Conservation (phyloP, 2,888 invertebrate species). For the Nowickia ferox region DNA sequence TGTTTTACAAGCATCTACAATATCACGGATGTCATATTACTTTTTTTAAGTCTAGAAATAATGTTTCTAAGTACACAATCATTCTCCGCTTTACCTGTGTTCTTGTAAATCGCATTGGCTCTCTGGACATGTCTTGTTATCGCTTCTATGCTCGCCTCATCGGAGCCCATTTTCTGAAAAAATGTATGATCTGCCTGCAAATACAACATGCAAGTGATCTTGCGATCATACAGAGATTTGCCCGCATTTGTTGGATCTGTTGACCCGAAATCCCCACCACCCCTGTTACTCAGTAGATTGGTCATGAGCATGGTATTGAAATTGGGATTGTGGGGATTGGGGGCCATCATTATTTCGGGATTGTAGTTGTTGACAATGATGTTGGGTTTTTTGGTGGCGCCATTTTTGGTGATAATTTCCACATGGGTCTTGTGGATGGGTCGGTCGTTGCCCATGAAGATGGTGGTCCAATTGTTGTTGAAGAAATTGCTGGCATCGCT, state of each 20-base stretch:
- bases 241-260: slow-evolving; percentile 76
- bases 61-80: neutral
- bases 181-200: slow-evolving; percentile 98
- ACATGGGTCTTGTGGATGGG: slow-evolving; percentile 88
- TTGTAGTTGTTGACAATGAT: slow-evolving; percentile 86
- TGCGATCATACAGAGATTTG: slow-evolving; percentile 86
- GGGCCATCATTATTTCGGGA: slow-evolving; percentile 82
- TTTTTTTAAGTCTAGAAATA: too few species aligned
- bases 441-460: slow-evolving; percentile 79
- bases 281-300: slow-evolving; percentile 79
- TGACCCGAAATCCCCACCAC: slow-evolving; percentile 65
- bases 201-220: slow-evolving; percentile 97
- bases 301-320: slow-evolving; percentile 82
- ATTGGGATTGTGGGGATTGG: slow-evolving; percentile 80
- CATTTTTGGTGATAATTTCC: slow-evolving; percentile 87
- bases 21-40: too few species aligned
- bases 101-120: slow-evolving; percentile 94
- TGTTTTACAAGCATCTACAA: too few species aligned
- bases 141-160: slow-evolving; percentile 97
- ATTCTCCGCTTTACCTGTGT: slow-evolving; percentile 86
- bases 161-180: slow-evolving; percentile 96
- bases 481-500: slow-evolving; percentile 77
- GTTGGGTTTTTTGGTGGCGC: slow-evolving; percentile 86
- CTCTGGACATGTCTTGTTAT: slow-evolving; percentile 97
- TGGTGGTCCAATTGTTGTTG: slow-evolving; percentile 80